Base-by-base conservation (phyloP, 2,797 vertebrate species). In the Melanotaenia trifasciata region DNA sequence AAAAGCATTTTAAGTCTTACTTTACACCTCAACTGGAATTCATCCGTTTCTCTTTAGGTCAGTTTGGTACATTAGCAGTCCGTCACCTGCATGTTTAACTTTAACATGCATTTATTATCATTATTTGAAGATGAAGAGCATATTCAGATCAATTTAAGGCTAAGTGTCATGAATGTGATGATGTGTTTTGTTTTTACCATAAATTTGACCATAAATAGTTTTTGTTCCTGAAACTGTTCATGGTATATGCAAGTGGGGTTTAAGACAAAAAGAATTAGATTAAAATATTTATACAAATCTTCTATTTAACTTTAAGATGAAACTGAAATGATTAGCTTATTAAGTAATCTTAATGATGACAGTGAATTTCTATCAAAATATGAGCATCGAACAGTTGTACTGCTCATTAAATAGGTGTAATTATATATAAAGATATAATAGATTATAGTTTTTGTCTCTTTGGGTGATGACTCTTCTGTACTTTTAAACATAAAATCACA, bases 1-100 rank as follows among this genome's bases (percentile, higher is more conserved):
- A 61, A 64, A 24, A 64, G 68, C 53, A 76, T 35, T 47, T 78
- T 28, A 28, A 43, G 50, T 78, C 79, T 65, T 58, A 74, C 33
- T 51, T 56, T 22, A 43, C 53, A 51, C 59, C 47, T 61, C 5
- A 72, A 12, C 6, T 74, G 28, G n/a, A 59, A 16, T n/a, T 28
- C 26, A 67, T 45, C 16, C 33, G 22, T 61, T 18, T 33, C 63
- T 53, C 7, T 54, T 11, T 13, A 56, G 0, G 38, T 62, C 35
- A 30, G 22, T 63, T 58, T n/a, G 18, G 24, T 30, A 16, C 1
- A 13, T 5, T 20, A 16, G n/a, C 11, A 11, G 6, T 58, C 32
- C 45, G 30, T 20, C 3, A 53, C 16, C 7, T 47, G 30, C 43
- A 45, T 50, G 20, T 62, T 24, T 60, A 60, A 71, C 38, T 16